A percentile compares a stretch with the other conserved stretches of the same genome.
These are phyloP conservation scores for Tenthredo livida DNA, from an alignment of 2,888 invertebrate species.

Conservation along the genomic window DNA sequence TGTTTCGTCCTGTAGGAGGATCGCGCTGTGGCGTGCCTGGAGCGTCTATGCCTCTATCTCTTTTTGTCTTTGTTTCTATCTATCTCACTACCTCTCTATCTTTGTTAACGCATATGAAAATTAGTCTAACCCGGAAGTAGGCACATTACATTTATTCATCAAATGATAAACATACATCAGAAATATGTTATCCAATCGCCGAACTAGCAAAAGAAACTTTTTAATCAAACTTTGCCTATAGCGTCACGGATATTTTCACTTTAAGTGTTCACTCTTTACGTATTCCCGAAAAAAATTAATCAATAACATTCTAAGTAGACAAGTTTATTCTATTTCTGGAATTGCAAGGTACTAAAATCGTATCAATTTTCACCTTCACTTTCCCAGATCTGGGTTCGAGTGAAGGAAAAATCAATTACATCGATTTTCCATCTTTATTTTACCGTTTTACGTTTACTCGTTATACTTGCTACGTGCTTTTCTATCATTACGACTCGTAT, in stretches of 20 bases:
- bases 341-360: neutral
- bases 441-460: neutral
- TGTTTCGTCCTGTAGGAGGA: slow-evolving; percentile 51
- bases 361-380: neutral
- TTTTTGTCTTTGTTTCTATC: slow-evolving; percentile 37
- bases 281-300: neutral
- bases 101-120: slow-evolving; percentile 52
- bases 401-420: neutral
- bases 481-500: neutral
- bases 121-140: slow-evolving; percentile 54
- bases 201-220: neutral
- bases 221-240: neutral
- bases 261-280: neutral
- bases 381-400: neutral
- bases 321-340: neutral
- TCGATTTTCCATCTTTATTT: neutral
- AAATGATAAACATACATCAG: slow-evolving; percentile 13
- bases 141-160: slow-evolving; percentile 50
- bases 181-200: slow-evolving; percentile 24
- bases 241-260: neutral
- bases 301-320: neutral
- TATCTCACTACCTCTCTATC: slow-evolving; percentile 40
- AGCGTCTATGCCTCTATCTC: slow-evolving; percentile 48
- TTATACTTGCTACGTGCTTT: neutral
- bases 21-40: slow-evolving; percentile 51